Evolutionary conservation across 1,140 invertebrate species (phyloP).

Genomic region (Popillia japonica): DNA sequence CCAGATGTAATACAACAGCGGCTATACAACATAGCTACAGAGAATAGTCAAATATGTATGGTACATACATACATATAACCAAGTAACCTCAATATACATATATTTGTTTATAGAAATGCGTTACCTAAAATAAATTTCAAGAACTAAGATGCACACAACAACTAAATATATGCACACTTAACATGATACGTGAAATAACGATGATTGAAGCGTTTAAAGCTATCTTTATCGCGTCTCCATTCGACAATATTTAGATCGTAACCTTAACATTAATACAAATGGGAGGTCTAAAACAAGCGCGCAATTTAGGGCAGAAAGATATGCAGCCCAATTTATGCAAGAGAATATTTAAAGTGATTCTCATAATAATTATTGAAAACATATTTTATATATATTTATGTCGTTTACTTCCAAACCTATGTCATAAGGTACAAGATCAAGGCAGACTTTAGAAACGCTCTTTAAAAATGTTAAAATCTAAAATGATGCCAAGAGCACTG

Average conservation of each 20-base stretch:
- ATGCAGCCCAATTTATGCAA: neutral
- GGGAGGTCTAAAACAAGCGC: neutral
- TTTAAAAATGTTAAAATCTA: too few species aligned
- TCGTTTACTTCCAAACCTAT: too few species aligned
- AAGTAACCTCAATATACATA: neutral
- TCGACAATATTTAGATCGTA: slow-evolving; percentile 1
- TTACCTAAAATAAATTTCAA: neutral
- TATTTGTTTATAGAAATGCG: neutral
- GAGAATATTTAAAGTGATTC: neutral
- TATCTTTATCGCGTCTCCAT: neutral
- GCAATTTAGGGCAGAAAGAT: neutral
- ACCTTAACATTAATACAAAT: slow-evolving; percentile 15
- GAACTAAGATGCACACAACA: neutral
- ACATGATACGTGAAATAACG: neutral
- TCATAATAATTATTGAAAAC: too few species aligned
- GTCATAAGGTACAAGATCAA: too few species aligned
- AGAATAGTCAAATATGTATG: too few species aligned
- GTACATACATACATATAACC: too few species aligned
- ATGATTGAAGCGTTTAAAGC: neutral
- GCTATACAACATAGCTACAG: neutral
- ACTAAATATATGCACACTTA: neutral
- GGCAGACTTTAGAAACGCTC: too few species aligned
- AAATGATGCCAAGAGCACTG: too few species aligned
- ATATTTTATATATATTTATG: too few species aligned
- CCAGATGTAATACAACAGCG: too few species aligned